Evolutionary conservation across 2,113 vertebrate species (phyloP).

Genomic region (Prionailurus viverrinus): DNA sequence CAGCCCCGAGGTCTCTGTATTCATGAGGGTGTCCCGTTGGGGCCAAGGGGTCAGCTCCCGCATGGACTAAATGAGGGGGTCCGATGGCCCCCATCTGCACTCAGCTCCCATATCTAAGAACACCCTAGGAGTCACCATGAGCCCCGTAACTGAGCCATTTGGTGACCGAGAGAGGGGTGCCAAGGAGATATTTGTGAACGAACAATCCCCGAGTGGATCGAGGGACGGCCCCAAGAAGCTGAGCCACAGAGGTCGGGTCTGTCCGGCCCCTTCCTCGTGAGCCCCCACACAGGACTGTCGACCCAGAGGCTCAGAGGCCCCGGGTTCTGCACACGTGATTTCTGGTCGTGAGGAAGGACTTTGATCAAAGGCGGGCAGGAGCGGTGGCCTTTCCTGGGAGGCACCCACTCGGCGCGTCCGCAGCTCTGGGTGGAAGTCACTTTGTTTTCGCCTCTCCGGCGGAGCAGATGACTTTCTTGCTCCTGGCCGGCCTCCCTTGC

Average conservation of each 20-base stretch:
- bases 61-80: accelerated
- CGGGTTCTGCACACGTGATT: accelerated
- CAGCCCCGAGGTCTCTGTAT: background rate
- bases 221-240: accelerated
- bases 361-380: background rate
- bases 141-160: accelerated
- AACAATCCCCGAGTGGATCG: accelerated
- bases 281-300: accelerated
- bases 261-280: background rate
- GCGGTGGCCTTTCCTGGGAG: background rate
- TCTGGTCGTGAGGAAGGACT: background rate
- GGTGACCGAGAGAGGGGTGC: too few species aligned
- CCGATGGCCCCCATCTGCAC: accelerated
- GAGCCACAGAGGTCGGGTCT: background rate
- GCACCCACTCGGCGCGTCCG: accelerated
- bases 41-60: accelerated
- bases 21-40: background rate
- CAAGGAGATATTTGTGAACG: accelerated
- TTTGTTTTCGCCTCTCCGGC: background rate
- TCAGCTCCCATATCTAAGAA: background rate
- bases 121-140: accelerated
- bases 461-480: background rate
- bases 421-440: background rate
- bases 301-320: background rate
- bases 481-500: background rate